Conservation (phyloP, 2,888 invertebrate species). For the Synanthedon formicaeformis region DNA sequence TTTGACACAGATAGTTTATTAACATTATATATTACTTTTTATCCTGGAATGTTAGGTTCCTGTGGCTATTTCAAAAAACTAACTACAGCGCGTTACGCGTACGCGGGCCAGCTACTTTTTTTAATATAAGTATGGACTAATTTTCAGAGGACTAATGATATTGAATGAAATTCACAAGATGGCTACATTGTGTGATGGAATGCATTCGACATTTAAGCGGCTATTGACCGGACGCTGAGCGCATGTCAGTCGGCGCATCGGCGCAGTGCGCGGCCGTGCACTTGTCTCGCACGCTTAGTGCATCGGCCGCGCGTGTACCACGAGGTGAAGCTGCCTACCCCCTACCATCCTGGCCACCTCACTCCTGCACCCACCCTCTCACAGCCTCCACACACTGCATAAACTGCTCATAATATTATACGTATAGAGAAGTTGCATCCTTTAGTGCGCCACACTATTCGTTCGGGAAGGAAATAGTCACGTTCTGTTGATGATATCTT, state of each 20-base stretch:
- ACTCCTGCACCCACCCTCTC: slow-evolving; percentile 9
- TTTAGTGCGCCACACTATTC: neutral
- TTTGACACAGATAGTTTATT: no score
- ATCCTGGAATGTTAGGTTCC: no score
- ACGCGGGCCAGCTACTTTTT: no score
- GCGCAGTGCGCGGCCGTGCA: slow-evolving; percentile 58
- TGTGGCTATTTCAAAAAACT: no score
- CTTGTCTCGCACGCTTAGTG: slow-evolving; percentile 50
- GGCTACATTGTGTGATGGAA: neutral
- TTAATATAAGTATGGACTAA: no score
- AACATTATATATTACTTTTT: no score
- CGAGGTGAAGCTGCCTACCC: slow-evolving; percentile 32
- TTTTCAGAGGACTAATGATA: no score
- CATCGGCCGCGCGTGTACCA: slow-evolving; percentile 41
- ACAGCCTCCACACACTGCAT: slow-evolving; percentile 9
- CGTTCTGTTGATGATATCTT: no score
- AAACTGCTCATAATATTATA: neutral
- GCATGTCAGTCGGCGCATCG: slow-evolving; percentile 49
- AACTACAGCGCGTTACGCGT: no score
- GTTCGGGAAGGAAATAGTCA: neutral
- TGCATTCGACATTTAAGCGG: slow-evolving; percentile 9
- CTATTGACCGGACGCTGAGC: slow-evolving; percentile 49
- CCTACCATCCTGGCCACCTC: slow-evolving; percentile 15
- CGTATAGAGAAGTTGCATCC: neutral
- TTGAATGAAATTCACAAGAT: no score